Conservation (phyloP, 2,113 vertebrate genomes). For the Cephalopterus ornatus region DNA sequence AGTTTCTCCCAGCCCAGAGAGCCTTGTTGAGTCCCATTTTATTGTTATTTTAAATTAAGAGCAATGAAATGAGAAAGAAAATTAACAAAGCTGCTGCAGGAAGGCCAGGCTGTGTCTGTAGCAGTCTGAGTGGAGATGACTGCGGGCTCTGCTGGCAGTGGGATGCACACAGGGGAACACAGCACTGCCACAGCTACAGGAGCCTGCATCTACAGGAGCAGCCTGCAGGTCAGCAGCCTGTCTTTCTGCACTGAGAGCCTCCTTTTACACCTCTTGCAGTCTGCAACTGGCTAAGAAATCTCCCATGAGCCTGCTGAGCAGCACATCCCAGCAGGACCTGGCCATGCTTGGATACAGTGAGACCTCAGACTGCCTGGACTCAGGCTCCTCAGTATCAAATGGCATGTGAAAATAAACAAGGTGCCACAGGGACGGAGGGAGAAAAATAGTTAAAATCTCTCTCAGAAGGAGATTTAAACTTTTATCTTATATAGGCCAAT, state of each 20-base stretch:
- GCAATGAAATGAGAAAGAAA: neutral
- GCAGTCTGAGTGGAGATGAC: neutral
- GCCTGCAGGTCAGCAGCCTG: neutral
- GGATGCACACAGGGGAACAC: neutral
- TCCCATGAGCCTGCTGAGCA: neutral
- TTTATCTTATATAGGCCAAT: neutral
- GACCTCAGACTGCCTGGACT: neutral
- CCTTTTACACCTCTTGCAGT: neutral
- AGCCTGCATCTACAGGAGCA: accelerated
- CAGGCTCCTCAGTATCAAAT: neutral
- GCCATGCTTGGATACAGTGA: accelerated
- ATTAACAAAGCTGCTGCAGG: neutral
- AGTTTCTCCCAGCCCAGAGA: neutral
- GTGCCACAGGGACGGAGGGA: neutral
- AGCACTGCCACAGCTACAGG: neutral
- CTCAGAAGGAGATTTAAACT: neutral
- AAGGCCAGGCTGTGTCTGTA: neutral
- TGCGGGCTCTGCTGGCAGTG: neutral
- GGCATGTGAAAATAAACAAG: neutral
- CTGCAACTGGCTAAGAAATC: neutral
- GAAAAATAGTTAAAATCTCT: neutral
- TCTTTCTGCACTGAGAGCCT: neutral
- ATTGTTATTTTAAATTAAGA: neutral
- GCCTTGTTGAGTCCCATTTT: neutral
- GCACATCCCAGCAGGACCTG: neutral